Conservation (phyloP, 2,113 vertebrate genomes). For the Tetrax tetrax region DNA sequence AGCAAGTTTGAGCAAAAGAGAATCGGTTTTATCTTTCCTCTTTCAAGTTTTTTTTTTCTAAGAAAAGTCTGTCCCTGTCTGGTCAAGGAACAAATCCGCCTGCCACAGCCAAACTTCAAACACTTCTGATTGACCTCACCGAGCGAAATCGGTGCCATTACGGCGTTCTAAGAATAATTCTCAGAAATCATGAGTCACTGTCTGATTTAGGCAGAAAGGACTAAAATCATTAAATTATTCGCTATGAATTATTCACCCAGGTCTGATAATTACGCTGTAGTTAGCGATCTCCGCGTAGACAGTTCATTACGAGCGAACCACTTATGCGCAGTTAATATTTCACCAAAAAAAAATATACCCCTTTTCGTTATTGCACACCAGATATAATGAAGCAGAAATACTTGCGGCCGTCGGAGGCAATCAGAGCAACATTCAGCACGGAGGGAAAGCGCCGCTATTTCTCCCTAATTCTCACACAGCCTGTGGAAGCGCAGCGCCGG, state of each 20-base stretch:
- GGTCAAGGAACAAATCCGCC: conserved; percentile 1
- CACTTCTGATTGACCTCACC: conserved; percentile 33
- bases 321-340: not conserved
- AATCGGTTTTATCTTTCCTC: not conserved
- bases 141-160: not conserved
- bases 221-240: conserved; percentile 46
- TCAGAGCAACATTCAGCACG: not conserved
- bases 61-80: conserved; percentile 8
- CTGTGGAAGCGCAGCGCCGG: not conserved
- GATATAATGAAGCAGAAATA: not conserved
- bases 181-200: conserved; percentile 52
- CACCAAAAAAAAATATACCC: not conserved
- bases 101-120: not conserved
- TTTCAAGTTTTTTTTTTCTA: conserved; percentile 10
- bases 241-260: conserved; percentile 51
- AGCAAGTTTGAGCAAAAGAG: not conserved
- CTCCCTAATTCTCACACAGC: not conserved
- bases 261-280: conserved; percentile 38
- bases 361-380: not conserved
- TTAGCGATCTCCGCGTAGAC: not conserved
- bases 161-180: conserved; percentile 43
- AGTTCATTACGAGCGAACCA: not conserved
- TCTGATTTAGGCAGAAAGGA: conserved; percentile 34
- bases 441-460: not conserved
- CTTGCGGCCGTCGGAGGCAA: not conserved